Conservation (phyloP, 37 sponge, comb jelly and placozoan genomes). For the Dysidea cf. avara region DNA sequence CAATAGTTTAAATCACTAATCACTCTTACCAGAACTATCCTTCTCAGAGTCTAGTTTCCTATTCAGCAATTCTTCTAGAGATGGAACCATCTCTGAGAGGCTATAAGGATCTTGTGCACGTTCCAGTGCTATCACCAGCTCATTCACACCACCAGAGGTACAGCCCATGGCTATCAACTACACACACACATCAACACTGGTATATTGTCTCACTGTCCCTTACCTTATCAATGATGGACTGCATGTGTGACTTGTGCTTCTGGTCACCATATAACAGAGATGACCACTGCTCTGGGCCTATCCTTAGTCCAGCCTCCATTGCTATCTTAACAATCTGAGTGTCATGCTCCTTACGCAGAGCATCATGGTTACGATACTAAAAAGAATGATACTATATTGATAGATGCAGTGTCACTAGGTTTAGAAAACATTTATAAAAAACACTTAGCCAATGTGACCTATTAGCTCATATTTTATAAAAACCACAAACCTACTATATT, state of each 20-base stretch:
- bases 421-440: background rate
- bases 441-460: background rate
- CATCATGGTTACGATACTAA: conserved; percentile 81
- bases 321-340: conserved; percentile 93
- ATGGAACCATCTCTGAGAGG: conserved; percentile 56
- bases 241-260: conserved; percentile 93
- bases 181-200: background rate
- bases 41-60: conserved; percentile 23
- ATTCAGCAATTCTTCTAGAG: conserved; percentile 52
- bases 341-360: conserved; percentile 90
- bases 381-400: too few relatives aligned
- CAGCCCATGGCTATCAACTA: conserved; percentile 57
- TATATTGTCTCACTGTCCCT: background rate
- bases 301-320: conserved; percentile 90
- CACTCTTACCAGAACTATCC: too few relatives aligned
- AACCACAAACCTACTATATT: background rate
- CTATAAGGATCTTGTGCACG: conserved; percentile 61
- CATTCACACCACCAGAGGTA: conserved; percentile 58
- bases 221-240: conserved; percentile 98
- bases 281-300: conserved; percentile 95
- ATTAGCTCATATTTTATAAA: background rate
- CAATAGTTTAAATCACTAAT: too few relatives aligned
- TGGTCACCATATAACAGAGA: conserved; percentile 84
- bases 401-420: too few relatives aligned
- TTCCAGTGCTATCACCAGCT: conserved; percentile 62